A percentile compares a stretch with the other conserved stretches of the same genome.
These are phyloP conservation scores for Brassicogethes aeneus DNA, from an alignment of 2,888 invertebrate genomes.

Conservation along the genomic window DNA sequence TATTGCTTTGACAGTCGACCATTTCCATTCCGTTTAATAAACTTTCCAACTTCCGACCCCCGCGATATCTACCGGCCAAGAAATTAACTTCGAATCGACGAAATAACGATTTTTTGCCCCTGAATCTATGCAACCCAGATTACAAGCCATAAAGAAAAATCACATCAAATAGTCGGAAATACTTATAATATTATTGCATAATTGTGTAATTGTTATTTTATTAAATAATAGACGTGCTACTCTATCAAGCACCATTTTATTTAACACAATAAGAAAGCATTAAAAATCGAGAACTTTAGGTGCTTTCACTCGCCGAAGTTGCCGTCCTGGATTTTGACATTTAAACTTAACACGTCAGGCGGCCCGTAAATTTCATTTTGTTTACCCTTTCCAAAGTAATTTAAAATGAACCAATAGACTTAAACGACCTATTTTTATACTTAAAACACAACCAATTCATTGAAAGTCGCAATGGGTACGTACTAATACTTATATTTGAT, in stretches of 20 bases:
- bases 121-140: no score
- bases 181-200: no score
- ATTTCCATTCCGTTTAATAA: conserved; percentile 22
- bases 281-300: no score
- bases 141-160: no score
- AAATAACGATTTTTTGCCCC: no score
- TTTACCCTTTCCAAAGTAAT: not conserved
- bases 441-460: not conserved
- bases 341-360: conserved; percentile 3
- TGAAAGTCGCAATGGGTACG: conserved; percentile 11
- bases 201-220: no score
- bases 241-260: no score
- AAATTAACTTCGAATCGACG: no score
- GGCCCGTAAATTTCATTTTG: not conserved
- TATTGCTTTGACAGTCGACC: conserved; percentile 38
- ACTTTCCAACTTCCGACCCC: not conserved
- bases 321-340: not conserved
- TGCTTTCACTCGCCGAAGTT: no score
- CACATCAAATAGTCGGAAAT: no score
- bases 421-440: not conserved
- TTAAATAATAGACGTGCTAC: no score
- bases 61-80: not conserved
- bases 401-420: not conserved
- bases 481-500: conserved; percentile 2
- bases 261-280: no score